Evolutionary conservation across 2,797 vertebrate species (phyloP).

Genomic region (Nannoperca obscura): DNA sequence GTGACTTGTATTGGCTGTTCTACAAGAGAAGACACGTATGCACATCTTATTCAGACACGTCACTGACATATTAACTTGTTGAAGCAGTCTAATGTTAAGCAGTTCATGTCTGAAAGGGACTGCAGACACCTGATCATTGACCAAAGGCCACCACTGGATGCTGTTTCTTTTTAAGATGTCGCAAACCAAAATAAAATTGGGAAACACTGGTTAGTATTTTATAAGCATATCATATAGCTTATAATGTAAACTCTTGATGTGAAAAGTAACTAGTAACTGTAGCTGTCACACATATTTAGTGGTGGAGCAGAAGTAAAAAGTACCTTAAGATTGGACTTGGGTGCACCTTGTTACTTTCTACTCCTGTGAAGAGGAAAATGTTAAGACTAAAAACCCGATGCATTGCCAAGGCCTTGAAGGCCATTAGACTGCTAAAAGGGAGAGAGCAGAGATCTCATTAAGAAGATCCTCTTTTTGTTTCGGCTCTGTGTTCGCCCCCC

Average conservation of each 20-base stretch:
- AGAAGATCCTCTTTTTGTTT: conserved; percentile 22
- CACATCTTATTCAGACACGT: no score
- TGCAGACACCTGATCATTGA: no score
- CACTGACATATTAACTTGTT: no score
- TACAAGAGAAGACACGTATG: no score
- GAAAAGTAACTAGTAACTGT: neutral
- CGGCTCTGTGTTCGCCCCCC: neutral
- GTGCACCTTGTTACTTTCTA: neutral
- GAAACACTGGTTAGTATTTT: no score
- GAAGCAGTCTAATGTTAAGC: no score
- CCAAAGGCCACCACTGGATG: no score
- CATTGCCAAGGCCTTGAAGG: neutral
- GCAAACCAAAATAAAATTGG: no score
- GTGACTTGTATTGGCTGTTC: no score
- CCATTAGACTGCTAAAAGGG: conserved; percentile 11
- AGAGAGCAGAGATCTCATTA: conserved; percentile 31
- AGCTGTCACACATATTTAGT: neutral
- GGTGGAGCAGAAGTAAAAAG: neutral
- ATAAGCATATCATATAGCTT: no score
- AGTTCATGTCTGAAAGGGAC: no score
- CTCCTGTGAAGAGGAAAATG: neutral
- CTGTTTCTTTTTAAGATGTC: no score
- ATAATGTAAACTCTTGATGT: neutral
- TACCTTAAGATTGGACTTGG: neutral
- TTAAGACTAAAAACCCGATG: neutral